These are phyloP conservation scores for Chionis minor DNA, from an alignment of 2,113 vertebrate genomes.

Conservation along the genomic window DNA sequence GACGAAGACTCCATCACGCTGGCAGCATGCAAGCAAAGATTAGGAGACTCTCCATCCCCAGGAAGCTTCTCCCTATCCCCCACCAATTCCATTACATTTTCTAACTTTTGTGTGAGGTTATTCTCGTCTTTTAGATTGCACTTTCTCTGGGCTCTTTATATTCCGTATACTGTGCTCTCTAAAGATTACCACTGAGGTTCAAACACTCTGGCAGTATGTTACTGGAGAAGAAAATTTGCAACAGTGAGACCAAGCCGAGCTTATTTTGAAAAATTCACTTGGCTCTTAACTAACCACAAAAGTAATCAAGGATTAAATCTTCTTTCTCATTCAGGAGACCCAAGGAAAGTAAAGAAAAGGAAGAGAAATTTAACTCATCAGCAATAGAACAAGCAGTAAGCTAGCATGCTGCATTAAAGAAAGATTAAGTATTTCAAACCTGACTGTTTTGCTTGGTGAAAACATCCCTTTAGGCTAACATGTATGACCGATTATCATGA, in stretches of 20 bases:
- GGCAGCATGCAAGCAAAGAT: not conserved
- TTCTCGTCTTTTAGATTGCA: not conserved
- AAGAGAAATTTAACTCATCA: not conserved
- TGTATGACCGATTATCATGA: not conserved
- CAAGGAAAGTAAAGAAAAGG: not conserved
- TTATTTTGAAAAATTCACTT: not conserved
- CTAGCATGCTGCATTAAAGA: not conserved
- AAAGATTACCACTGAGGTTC: not conserved
- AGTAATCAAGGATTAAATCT: not conserved
- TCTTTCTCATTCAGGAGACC: not conserved
- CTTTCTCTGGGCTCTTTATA: not conserved
- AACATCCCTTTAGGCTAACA: not conserved
- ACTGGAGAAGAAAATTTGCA: not conserved
- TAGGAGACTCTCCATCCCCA: not conserved
- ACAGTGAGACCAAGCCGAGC: not conserved
- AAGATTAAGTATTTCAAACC: not conserved
- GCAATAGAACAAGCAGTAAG: not conserved
- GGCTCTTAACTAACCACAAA: not conserved
- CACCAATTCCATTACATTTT: not conserved
- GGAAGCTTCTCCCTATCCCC: not conserved
- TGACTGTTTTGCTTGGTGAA: not conserved
- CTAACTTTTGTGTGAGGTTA: not conserved
- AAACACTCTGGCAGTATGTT: not conserved
- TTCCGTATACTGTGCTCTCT: not conserved
- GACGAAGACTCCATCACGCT: rapidly evolving